Percentiles rank a stretch among this genome's conserved stretches.
Conservation (phyloP, 2,113 vertebrate genomes). For the Zapornia atra region DNA sequence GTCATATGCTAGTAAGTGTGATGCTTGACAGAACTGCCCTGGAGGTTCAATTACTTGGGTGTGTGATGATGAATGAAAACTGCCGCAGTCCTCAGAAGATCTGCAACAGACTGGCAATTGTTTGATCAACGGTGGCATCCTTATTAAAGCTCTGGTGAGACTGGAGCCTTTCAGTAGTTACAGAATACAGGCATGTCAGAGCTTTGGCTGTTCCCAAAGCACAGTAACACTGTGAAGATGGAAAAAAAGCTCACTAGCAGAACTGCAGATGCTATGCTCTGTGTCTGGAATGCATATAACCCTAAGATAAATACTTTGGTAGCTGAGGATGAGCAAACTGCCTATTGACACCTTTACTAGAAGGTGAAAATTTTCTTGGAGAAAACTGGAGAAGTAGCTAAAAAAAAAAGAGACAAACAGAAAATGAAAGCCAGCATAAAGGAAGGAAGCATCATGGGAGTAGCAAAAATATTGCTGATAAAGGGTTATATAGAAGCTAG, state of each 20-base stretch:
- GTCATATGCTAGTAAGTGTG: neutral
- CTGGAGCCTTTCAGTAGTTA: neutral
- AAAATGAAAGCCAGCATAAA: neutral
- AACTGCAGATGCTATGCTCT: neutral
- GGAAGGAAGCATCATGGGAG: neutral
- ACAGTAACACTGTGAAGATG: neutral
- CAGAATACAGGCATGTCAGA: neutral
- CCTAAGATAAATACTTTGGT: neutral
- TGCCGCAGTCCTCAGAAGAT: neutral
- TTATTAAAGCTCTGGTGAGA: slow-evolving; percentile 24
- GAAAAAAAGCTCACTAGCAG: neutral
- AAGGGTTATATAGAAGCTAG: neutral
- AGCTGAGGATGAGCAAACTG: neutral
- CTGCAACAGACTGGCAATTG: slow-evolving; percentile 25
- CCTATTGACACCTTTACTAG: neutral
- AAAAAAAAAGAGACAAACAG: neutral
- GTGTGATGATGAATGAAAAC: slow-evolving; percentile 50
- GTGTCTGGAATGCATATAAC: neutral
- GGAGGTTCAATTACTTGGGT: slow-evolving; percentile 44
- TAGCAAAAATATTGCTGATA: neutral
- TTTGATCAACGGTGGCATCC: slow-evolving; percentile 57
- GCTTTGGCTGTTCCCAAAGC: neutral
- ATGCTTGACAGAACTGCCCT: slow-evolving; percentile 42
- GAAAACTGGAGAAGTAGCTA: neutral
- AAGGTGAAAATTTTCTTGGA: neutral